Evolutionary conservation across 2,113 vertebrate species (phyloP).

Genomic region (Lophotis ruficrista): DNA sequence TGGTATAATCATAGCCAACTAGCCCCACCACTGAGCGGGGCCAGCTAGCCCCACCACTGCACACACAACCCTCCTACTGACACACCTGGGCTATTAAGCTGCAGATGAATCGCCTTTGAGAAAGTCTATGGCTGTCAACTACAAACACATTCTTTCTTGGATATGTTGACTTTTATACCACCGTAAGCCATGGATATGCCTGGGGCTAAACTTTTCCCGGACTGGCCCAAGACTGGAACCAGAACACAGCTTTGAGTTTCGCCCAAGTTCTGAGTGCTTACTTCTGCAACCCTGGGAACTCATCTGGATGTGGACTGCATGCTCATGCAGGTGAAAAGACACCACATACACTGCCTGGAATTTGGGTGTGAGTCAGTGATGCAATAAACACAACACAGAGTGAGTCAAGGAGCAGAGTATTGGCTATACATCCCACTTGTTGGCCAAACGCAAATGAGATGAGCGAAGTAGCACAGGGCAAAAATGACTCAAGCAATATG

Average conservation of each 20-base stretch:
- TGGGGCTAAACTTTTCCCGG: neutral
- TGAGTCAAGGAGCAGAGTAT: neutral
- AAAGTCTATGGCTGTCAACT: neutral
- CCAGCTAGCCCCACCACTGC: neutral
- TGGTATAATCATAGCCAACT: neutral
- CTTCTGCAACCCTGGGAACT: neutral
- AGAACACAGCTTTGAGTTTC: neutral
- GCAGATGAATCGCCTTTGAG: neutral
- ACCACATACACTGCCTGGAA: neutral
- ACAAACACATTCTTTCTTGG: neutral
- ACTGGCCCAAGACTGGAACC: neutral
- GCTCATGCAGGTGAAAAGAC: neutral
- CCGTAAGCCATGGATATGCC: neutral
- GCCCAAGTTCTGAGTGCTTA: neutral
- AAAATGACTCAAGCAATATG: neutral
- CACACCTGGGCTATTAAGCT: neutral
- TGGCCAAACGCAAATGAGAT: neutral
- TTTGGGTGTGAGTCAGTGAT: neutral
- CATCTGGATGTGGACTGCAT: neutral
- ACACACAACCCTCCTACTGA: too few relatives aligned
- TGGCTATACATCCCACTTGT: neutral
- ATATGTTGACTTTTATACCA: neutral
- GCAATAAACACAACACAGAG: neutral
- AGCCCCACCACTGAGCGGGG: neutral
- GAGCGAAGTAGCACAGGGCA: neutral